Base-by-base conservation (phyloP, 2,888 invertebrate species). In the Cheilosia urbana region DNA sequence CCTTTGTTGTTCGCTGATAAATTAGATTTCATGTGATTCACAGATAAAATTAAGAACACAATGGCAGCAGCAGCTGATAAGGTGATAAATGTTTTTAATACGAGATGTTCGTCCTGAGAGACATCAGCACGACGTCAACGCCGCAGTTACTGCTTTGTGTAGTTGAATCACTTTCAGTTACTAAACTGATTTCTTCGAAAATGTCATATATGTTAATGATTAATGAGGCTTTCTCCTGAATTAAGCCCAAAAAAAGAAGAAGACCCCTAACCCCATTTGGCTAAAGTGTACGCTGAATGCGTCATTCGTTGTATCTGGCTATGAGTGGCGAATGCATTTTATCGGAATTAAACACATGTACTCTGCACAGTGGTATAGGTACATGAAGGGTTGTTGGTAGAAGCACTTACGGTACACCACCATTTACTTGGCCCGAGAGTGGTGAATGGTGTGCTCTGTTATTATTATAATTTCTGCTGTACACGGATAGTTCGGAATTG, bases 391-490 rank as follows among this genome's bases (percentile, higher is more conserved):
- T 57, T 17, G 51, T 69, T n/a, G n/a, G n/a, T n/a, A n/a, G n/a
- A n/a, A 58, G 13, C 21, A 79, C 65, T 73, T 51, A 34, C 63
- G 40, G 19, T 19, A 79, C 69, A 79, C 21, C 45, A 58, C 58
- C 65, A 84, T 47, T 80, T 66, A 37, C 37, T 37, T 37, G 34
- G 13, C 13, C 6, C 27, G 6, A 6, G 6, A 7, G 6, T 13
- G 13, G 42, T 78, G 62, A 78, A 83, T 55, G 66, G 80, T 63
- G 45, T n/a, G 17, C 6, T 15, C 80, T 69, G 84, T 84, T 80
- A 80, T 84, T 84, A 84, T 84, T 79, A 69, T 80, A 84, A 80
- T 84, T 84, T 80, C 69, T 42, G 21, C 49, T 69, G 49, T 65
- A 17, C 37, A 71, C 37, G 45, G 47, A 27, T 7, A 53, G 51